These are phyloP conservation scores for Spheniscus mendiculus DNA, from an alignment of 2,113 vertebrate genomes.

Conservation along the genomic window DNA sequence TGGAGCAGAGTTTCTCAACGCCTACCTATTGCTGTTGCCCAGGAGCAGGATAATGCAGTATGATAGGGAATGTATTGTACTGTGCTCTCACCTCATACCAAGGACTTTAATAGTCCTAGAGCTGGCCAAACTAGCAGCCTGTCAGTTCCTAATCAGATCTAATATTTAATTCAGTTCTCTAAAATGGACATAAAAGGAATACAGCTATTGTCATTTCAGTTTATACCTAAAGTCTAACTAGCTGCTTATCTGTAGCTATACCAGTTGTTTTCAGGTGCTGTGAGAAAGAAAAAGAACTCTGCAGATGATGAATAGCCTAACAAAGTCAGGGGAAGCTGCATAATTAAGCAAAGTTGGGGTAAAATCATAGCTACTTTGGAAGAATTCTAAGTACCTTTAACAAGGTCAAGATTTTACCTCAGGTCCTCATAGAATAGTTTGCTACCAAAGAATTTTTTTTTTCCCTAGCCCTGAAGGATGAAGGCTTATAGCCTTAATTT, in stretches of 20 bases:
- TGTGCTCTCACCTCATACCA: background rate
- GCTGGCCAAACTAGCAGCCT: background rate
- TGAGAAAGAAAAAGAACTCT: background rate
- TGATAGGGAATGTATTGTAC: background rate
- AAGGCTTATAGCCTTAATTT: constrained; percentile 22
- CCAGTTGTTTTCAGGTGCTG: background rate
- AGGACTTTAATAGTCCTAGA: background rate
- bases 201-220: background rate
- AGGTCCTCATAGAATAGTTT: constrained; percentile 27
- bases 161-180: background rate
- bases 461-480: background rate
- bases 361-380: background rate
- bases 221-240: background rate
- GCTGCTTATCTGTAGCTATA: background rate
- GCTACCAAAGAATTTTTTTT: background rate
- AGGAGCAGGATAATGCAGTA: background rate
- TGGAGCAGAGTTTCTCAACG: background rate
- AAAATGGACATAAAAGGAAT: background rate
- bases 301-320: background rate
- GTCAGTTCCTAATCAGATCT: background rate
- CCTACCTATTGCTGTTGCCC: background rate
- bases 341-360: constrained; percentile 3
- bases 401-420: constrained; percentile 45
- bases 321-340: background rate
- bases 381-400: constrained; percentile 29